Conservation (phyloP, 2,113 vertebrate genomes). For the Polyodon spathula region DNA sequence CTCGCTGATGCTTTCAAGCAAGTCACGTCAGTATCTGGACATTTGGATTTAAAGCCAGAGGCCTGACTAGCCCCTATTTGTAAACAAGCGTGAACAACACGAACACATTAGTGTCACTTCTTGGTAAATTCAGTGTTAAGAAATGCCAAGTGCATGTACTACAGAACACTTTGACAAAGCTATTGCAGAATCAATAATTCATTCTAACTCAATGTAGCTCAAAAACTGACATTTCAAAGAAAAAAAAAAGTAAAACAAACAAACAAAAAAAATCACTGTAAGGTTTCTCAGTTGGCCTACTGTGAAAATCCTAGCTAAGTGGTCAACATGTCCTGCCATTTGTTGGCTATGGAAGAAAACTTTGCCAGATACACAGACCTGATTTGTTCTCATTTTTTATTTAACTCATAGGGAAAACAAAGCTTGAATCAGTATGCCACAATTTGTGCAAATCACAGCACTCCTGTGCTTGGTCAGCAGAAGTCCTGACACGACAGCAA, state of each 20-base stretch:
- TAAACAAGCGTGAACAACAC: constrained; percentile 62
- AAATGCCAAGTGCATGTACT: constrained; percentile 58
- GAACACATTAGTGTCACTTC: constrained; percentile 66
- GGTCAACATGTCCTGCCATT: constrained; percentile 45
- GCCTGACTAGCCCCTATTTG: constrained; percentile 61
- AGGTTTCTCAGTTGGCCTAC: constrained; percentile 41
- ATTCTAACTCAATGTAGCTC: constrained; percentile 45
- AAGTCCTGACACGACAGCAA: constrained; percentile 55
- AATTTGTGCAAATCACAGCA: constrained; percentile 48
- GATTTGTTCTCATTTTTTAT: constrained; percentile 60
- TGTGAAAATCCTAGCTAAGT: constrained; percentile 43
- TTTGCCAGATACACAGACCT: constrained; percentile 37
- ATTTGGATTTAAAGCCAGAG: constrained; percentile 43
- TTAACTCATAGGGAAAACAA: constrained; percentile 10
- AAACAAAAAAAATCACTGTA: constrained; percentile 35
- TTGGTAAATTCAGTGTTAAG: constrained; percentile 56
- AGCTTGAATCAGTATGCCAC: constrained; percentile 47
- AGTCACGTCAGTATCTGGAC: constrained; percentile 54
- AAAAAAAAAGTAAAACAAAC: constrained; percentile 9
- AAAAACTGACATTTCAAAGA: constrained; percentile 50
- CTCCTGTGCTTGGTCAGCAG: constrained; percentile 43
- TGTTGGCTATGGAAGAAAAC: constrained; percentile 18
- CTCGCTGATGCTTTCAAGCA: constrained; percentile 47
- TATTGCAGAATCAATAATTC: constrained; percentile 64
- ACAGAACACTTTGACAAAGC: constrained; percentile 50